These are phyloP conservation scores for Hassar affinis DNA, from an alignment of 2,113 vertebrate species.

Conservation along the genomic window DNA sequence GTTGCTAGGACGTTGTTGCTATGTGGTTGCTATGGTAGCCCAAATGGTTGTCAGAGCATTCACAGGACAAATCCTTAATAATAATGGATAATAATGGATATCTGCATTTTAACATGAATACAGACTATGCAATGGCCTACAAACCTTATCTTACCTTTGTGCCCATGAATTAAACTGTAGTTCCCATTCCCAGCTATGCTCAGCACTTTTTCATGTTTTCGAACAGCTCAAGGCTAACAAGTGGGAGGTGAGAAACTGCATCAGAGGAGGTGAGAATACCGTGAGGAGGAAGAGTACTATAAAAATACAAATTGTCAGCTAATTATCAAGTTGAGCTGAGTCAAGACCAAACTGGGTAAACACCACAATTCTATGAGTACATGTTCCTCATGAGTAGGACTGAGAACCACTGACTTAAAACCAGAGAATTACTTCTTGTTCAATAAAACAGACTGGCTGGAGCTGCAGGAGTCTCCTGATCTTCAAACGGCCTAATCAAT, in stretches of 20 bases:
- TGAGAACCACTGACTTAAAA: not conserved
- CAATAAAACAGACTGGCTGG: not conserved
- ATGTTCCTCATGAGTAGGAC: constrained; percentile 4
- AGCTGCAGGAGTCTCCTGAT: not conserved
- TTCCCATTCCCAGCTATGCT: not conserved
- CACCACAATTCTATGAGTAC: not conserved
- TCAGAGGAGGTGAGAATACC: not conserved
- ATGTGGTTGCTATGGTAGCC: too few relatives aligned
- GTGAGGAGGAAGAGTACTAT: not conserved
- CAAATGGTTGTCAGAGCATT: too few relatives aligned
- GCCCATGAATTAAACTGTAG: not conserved
- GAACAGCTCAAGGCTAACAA: not conserved
- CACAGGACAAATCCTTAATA: too few relatives aligned
- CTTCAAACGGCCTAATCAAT: constrained; percentile 27
- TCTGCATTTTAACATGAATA: not conserved
- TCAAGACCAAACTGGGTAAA: not conserved
- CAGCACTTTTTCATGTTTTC: not conserved
- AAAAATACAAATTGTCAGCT: not conserved
- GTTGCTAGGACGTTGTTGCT: too few relatives aligned
- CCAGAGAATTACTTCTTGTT: not conserved
- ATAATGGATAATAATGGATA: not conserved
- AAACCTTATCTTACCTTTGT: not conserved
- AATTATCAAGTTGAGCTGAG: constrained; percentile 7
- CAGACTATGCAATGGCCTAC: not conserved
- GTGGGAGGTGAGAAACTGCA: constrained; percentile 18